These are phyloP conservation scores for Ispidina picta DNA, from an alignment of 2,797 vertebrate genomes.

Conservation along the genomic window DNA sequence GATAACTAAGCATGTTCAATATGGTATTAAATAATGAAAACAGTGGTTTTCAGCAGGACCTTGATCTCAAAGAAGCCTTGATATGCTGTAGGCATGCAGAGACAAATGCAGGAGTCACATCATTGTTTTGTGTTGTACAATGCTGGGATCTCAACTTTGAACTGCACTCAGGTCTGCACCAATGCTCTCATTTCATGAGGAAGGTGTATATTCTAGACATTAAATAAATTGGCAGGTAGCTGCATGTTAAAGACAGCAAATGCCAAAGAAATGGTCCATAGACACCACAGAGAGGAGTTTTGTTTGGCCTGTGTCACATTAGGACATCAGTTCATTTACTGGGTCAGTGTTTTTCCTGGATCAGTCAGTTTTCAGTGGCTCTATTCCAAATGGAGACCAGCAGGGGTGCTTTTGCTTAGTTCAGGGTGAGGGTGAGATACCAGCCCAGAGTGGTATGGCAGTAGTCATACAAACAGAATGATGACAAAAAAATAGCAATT, in stretches of 20 bases:
- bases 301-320: not conserved
- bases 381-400: not conserved
- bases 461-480: not conserved
- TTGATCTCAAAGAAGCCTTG: not conserved
- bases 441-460: not conserved
- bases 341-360: not conserved
- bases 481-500: not conserved
- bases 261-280: not conserved
- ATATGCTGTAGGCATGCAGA: not conserved
- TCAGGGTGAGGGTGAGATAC: not conserved
- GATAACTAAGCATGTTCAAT: not conserved
- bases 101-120: not conserved
- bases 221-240: not conserved
- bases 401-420: not conserved
- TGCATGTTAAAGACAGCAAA: not conserved
- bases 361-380: not conserved
- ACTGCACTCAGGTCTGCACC: not conserved
- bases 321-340: not conserved
- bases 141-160: not conserved
- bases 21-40: not conserved
- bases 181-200: not conserved
- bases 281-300: not conserved
- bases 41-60: not conserved
- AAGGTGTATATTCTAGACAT: not conserved
- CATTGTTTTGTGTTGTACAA: rapidly evolving